These are phyloP conservation scores for Numenius arquata DNA, from an alignment of 2,113 vertebrate genomes.

Conservation along the genomic window DNA sequence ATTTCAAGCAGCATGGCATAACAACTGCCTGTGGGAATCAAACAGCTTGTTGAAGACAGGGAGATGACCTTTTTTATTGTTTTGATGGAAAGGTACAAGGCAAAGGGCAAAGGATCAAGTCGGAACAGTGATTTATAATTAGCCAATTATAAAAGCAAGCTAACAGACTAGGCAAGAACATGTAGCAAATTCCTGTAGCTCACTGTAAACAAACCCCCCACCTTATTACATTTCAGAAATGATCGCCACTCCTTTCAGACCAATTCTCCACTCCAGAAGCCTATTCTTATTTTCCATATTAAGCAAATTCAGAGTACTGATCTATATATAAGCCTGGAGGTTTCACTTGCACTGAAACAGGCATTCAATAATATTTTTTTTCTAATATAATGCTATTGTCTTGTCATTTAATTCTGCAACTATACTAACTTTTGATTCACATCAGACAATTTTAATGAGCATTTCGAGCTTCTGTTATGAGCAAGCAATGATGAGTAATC, in stretches of 20 bases:
- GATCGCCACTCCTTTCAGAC: slow-evolving; percentile 20
- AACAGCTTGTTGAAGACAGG: background rate
- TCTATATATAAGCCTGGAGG: slow-evolving; percentile 40
- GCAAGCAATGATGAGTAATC: slow-evolving; percentile 74
- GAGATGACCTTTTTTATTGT: background rate
- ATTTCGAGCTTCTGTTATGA: slow-evolving; percentile 72
- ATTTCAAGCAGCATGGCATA: background rate
- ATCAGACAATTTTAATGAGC: slow-evolving; percentile 70
- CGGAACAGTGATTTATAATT: background rate
- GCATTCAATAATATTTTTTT: slow-evolving; percentile 15
- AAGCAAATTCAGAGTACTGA: slow-evolving; percentile 48
- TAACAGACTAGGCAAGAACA: slow-evolving; percentile 11
- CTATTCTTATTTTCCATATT: slow-evolving; percentile 50
- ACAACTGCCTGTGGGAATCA: background rate
- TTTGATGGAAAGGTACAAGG: background rate
- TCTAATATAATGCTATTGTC: slow-evolving; percentile 63
- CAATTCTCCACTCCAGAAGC: slow-evolving; percentile 33
- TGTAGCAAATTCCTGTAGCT: background rate
- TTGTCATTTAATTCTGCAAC: slow-evolving; percentile 69
- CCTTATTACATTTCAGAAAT: slow-evolving; percentile 14
- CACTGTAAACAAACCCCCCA: background rate
- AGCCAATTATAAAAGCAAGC: slow-evolving; percentile 30
- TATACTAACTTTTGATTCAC: slow-evolving; percentile 70
- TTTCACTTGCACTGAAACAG: slow-evolving; percentile 60
- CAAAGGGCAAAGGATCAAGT: slow-evolving; percentile 6